These are phyloP conservation scores for Crotalus viridis DNA, from an alignment of 2,113 vertebrate genomes.

Conservation along the genomic window DNA sequence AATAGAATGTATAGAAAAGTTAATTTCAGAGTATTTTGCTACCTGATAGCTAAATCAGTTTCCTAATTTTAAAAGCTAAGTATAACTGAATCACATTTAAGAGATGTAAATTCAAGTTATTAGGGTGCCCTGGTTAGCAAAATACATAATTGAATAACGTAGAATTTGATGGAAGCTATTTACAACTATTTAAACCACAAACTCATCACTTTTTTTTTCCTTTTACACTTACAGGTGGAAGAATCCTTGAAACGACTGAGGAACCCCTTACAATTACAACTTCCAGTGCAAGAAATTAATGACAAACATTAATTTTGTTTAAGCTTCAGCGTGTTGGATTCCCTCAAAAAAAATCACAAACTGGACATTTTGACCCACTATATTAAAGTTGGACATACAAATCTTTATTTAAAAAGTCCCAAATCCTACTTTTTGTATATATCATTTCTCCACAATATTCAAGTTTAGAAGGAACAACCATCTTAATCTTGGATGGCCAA, in stretches of 20 bases:
- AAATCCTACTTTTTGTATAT: conserved; percentile 7
- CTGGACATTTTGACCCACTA: conserved; percentile 45
- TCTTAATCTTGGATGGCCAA: background rate
- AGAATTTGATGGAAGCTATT: background rate
- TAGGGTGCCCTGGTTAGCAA: background rate
- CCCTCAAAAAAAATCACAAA: conserved; percentile 28
- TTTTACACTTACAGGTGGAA: conserved; percentile 73
- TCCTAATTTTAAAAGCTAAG: background rate
- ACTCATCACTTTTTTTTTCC: conserved; percentile 18
- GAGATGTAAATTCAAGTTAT: background rate
- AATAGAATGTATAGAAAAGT: background rate
- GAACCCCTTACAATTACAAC: conserved; percentile 72
- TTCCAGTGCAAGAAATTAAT: conserved; percentile 77
- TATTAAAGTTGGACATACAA: background rate
- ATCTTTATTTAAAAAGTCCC: background rate
- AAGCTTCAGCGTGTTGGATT: conserved; percentile 7
- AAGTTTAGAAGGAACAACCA: background rate
- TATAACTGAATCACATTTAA: background rate
- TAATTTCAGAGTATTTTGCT: background rate
- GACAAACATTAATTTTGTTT: conserved; percentile 66
- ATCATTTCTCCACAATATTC: background rate
- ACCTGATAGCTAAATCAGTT: background rate
- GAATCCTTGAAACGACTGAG: conserved; percentile 79
- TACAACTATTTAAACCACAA: background rate
- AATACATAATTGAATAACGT: background rate